Base-by-base conservation (phyloP, 2,888 invertebrate genomes). In the Lomographa bimaculata region DNA sequence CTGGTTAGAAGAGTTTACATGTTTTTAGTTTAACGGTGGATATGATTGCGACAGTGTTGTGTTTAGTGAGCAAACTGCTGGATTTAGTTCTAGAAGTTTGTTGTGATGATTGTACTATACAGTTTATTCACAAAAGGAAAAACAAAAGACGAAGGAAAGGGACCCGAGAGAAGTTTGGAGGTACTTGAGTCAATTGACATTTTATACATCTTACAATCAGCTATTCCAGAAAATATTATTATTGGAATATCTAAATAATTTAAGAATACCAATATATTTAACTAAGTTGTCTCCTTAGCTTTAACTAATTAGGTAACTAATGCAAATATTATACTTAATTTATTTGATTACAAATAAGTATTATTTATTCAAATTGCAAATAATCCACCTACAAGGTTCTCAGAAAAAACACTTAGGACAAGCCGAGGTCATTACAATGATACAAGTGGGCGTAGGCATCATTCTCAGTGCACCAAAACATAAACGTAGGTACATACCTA, bases 21-120 rank as follows among this genome's bases (percentile, higher is more conserved):
- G 35, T 42, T 28, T 45, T 50, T 17, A 35, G 43, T 42, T 42
- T 46, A 43, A 57, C 37, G 35, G 43, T 51, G 43, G 64, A 65
- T 57, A 87, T 87, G 86, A 83, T 86, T 35, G 84, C 62, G 10
- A 51, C 82, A 41, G 68, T 83, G 60, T 60, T 82, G 67, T 84
- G 66, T 54, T 61, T 85, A 34, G 54, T 81, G 41, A 67, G 71
- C 1, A 78, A 76, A 64, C 54, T 86, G 41, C 64, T 81, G 44
- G 71, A 81, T 46, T 48, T 78, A 23, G 60, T 67, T 26, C 71
- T 54, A 55, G 64, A 48, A 65, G 57, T 48, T 32, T 47, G 36
- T 7, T 5, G 29, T 17, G 19, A 36, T 32, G 27, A 34, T 18
- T 20, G 11, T 5, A 21, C 24, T 6, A 28, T 23, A 4, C 16